Base-by-base conservation (phyloP, 2,797 vertebrate genomes). In the Phataginus tricuspis region DNA sequence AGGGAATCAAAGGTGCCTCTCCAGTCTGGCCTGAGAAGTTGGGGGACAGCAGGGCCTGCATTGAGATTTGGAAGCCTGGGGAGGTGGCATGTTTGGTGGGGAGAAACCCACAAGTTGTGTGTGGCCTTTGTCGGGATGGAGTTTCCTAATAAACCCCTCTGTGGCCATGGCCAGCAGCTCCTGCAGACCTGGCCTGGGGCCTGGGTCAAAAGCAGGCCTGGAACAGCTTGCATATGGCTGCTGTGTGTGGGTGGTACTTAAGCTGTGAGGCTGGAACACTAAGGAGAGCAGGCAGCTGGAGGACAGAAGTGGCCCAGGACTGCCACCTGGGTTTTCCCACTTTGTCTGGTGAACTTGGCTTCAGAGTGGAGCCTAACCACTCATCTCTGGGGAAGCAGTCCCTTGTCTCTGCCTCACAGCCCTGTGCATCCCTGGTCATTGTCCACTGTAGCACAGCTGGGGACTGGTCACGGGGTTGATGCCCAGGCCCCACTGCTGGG, bases 181-280 rank as follows among this genome's bases (percentile, higher is more conserved):
- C 37, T 27, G 66, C 51, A 90, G 31, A 29, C 51, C 37, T 1
- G 23, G 53, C 51, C 75, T 34, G 51, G 31, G 16, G 13, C 10
- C 51, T 39, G 25, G n/a, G 42, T 19, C 19, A 64, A 34, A 39
- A 1, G 18, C 4, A 14, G n/a, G 25, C 23, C 86, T 27, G n/a
- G 53, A 27, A 51, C 53, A 16, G 21, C 75, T 45, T 31, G 37
- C 9, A 27, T 51, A 45, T 0, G 0, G 63, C 21, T 1, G 0
- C 53, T 9, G 42, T 10, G 1, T 61, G 31, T 16, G n/a, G 55
- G 19, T 8, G 25, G 66, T 7, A 5, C 31, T 57, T 21, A n/a
- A 14, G 4, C 66, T 31, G 39, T 1, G 12, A 31, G 29, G 3
- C 53, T 31, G 66, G 66, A 37, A 39, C 5, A 5, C 19, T 21